These are phyloP conservation scores for Bambusicola thoracicus DNA, from an alignment of 2,113 vertebrate species.

Conservation along the genomic window DNA sequence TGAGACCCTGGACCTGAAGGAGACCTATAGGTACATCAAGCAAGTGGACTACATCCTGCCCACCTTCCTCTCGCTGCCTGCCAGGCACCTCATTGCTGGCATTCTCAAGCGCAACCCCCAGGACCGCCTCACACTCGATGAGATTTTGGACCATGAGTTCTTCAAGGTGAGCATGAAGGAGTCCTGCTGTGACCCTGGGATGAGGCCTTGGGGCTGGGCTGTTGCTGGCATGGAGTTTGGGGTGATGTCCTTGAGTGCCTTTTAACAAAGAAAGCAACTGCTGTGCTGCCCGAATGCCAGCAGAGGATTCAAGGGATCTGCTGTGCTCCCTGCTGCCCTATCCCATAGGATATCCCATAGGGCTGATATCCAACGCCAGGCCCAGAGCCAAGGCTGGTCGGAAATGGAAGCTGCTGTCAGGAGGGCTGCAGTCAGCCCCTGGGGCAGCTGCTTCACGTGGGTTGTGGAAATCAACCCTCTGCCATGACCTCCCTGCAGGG, in stretches of 20 bases:
- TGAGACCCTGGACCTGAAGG: constrained; percentile 95
- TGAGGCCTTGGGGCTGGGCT: background rate
- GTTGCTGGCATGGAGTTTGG: background rate
- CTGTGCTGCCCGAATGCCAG: background rate
- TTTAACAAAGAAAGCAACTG: background rate
- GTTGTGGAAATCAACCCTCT: background rate
- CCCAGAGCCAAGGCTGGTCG: background rate
- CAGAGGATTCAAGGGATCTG: background rate
- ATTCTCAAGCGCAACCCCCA: constrained; percentile 90
- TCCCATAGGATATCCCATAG: background rate
- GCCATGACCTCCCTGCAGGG: constrained; percentile 78
- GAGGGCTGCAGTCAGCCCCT: background rate
- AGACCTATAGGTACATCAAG: constrained; percentile 97
- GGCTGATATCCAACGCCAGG: background rate
- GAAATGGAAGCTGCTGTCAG: constrained; percentile 53
- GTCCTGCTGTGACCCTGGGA: background rate
- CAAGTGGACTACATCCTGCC: constrained; percentile 92
- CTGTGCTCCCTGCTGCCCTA: background rate
- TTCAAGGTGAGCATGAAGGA: constrained; percentile 85
- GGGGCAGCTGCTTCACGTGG: constrained; percentile 6
- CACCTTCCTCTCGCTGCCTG: constrained; percentile 83
- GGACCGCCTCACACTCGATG: constrained; percentile 90
- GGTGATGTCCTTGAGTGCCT: background rate
- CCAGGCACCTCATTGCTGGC: constrained; percentile 88
- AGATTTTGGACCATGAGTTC: constrained; percentile 95